These are phyloP conservation scores for Riptortus pedestris DNA, from an alignment of 1,140 invertebrate genomes.

Conservation along the genomic window DNA sequence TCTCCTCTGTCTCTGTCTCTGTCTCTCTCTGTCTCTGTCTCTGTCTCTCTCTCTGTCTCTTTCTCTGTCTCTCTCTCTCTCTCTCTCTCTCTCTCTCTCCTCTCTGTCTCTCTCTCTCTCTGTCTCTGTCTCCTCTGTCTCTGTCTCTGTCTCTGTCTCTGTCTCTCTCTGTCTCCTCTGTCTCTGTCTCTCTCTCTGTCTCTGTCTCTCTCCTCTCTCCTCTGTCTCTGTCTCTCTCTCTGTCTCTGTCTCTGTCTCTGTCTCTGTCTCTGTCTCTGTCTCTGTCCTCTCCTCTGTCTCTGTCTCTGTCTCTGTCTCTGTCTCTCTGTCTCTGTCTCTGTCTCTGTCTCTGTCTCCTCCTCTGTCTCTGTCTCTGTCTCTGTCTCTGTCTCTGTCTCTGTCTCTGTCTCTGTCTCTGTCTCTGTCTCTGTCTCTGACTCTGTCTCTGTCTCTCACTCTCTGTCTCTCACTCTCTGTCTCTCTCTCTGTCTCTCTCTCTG, in stretches of 20 bases:
- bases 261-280: not conserved
- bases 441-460: conserved; percentile 28
- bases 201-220: conserved; percentile 26
- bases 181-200: conserved; percentile 29
- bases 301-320: conserved; percentile 24
- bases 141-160: conserved; percentile 28
- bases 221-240: conserved; percentile 29
- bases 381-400: conserved; percentile 27
- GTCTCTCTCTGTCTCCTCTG: conserved; percentile 28
- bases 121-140: conserved; percentile 31
- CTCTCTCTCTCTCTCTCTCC: conserved; percentile 29
- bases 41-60: conserved; percentile 1
- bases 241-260: conserved; percentile 29
- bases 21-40: conserved; percentile 27
- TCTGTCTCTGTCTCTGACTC: conserved; percentile 29
- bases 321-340: conserved; percentile 27
- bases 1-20: conserved; percentile 27
- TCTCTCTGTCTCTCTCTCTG: conserved; percentile 28
- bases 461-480: conserved; percentile 18
- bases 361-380: conserved; percentile 27
- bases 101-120: conserved; percentile 31
- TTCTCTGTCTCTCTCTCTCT: conserved; percentile 21
- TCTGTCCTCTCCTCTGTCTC: conserved; percentile 8
- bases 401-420: conserved; percentile 29
- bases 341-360: conserved; percentile 27